phyloP scores from a whole-genome alignment of 2,113 vertebrate species.

The Sprattus sprattus region DNA sequence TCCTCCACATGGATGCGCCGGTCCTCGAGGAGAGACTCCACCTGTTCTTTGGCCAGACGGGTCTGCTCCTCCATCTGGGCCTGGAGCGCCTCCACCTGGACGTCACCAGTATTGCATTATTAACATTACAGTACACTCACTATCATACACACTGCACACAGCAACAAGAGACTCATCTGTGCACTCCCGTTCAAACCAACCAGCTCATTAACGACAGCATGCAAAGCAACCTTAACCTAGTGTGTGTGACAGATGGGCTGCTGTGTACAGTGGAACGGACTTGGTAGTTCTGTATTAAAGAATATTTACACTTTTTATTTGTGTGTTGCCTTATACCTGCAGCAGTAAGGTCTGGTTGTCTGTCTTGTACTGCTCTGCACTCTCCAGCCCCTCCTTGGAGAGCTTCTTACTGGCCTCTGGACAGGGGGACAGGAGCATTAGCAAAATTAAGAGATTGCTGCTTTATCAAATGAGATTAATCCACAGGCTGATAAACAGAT shows the following conservation, averaged over 20 bases:
- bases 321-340: conserved; percentile 72
- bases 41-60: conserved; percentile 82
- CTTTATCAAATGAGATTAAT: background rate
- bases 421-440: background rate
- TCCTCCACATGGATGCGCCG: conserved; percentile 82
- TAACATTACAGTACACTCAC: background rate
- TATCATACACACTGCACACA: background rate
- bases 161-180: background rate
- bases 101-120: background rate
- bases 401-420: conserved; percentile 50
- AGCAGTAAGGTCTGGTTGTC: conserved; percentile 81
- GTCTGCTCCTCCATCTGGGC: conserved; percentile 93
- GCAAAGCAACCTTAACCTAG: too few relatives aligned
- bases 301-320: background rate
- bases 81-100: conserved; percentile 90
- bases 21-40: conserved; percentile 85
- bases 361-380: conserved; percentile 69
- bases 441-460: background rate
- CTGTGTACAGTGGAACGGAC: background rate
- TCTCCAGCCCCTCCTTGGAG: conserved; percentile 35
- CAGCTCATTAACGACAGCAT: too few relatives aligned
- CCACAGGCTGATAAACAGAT: background rate
- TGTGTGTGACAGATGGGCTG: too few relatives aligned
- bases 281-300: background rate
- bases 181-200: background rate